phyloP scores from a whole-genome alignment of 2,797 vertebrate genomes.

The Tangara arthus region DNA sequence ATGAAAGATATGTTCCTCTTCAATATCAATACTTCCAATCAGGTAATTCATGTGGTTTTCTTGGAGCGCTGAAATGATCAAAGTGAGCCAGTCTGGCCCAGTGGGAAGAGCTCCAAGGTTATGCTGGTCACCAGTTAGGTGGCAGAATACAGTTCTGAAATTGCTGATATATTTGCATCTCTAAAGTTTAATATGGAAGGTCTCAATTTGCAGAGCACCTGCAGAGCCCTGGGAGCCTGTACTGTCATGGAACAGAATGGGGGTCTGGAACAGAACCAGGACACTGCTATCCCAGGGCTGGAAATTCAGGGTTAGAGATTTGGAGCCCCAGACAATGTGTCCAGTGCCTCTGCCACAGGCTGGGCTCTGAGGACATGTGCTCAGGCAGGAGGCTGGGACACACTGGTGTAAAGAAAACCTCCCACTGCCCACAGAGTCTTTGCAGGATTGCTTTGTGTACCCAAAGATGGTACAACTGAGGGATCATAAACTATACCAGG shows the following conservation, averaged over 20 bases:
- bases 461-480: neutral
- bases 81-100: neutral
- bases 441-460: neutral
- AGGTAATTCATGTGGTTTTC: slow-evolving; percentile 74
- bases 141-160: neutral
- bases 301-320: neutral
- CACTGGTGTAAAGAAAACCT: neutral
- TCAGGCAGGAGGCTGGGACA: neutral
- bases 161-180: neutral
- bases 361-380: neutral
- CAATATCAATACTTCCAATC: slow-evolving; percentile 89
- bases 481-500: neutral
- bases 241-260: neutral
- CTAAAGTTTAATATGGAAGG: neutral
- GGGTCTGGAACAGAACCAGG: neutral
- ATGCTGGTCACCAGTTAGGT: neutral
- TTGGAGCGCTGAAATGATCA: neutral
- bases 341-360: accelerated
- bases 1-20: slow-evolving; percentile 94
- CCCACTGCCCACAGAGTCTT: neutral
- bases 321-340: neutral
- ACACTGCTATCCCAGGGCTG: neutral
- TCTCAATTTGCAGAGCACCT: neutral
- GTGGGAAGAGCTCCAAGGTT: neutral
- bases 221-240: neutral